Conservation (phyloP, 2,113 vertebrate species). For the Archocentrus centrarchus region DNA sequence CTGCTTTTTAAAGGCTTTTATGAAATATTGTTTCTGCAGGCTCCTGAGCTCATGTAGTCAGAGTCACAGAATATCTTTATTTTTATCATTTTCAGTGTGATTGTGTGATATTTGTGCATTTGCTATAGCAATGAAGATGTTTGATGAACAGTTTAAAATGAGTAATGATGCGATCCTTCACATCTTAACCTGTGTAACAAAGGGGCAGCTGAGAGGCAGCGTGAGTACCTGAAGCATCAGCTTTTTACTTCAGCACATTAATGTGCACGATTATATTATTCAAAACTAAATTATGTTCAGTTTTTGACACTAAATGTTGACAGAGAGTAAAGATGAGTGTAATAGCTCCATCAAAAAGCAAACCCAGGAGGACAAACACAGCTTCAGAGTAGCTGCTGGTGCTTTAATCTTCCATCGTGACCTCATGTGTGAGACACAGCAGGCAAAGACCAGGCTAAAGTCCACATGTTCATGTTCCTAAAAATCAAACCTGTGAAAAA, state of each 20-base stretch:
- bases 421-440: no score
- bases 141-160: no score
- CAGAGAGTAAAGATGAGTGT: not conserved
- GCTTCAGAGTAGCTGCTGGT: not conserved
- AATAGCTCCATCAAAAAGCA: not conserved
- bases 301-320: not conserved
- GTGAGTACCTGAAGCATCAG: not conserved
- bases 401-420: not conserved
- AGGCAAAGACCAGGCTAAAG: not conserved
- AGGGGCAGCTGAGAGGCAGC: no score
- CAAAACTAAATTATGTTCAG: not conserved
- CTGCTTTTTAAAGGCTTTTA: not conserved
- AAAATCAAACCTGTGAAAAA: no score
- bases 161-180: no score
- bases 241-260: not conserved
- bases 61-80: no score
- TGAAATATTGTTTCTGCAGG: no score
- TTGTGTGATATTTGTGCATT: no score
- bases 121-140: no score
- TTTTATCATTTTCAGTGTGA: no score
- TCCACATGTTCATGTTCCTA: not conserved
- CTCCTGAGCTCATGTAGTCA: no score
- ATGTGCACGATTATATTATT: not conserved
- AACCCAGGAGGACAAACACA: not conserved
- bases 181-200: no score